Evolutionary conservation across 2,888 invertebrate genomes (phyloP).

Genomic region (Colostygia pectinataria): DNA sequence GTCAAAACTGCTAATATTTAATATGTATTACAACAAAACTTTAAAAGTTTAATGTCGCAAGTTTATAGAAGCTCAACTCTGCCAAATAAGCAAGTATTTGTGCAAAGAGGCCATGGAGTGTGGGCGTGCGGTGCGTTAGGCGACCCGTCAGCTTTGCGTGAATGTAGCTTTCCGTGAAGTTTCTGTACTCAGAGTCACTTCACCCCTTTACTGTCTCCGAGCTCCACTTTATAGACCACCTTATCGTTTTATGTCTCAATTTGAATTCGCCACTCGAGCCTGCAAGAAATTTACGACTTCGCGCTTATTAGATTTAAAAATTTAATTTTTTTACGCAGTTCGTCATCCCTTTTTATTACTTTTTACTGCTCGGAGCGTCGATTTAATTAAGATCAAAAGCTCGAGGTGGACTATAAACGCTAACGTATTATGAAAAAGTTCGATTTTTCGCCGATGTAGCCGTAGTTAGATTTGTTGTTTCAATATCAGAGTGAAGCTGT

Average conservation of each 20-base stretch:
- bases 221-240: slow-evolving; percentile 48
- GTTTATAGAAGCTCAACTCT: neutral
- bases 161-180: slow-evolving; percentile 53
- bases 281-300: slow-evolving; percentile 33
- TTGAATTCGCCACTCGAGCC: slow-evolving; percentile 41
- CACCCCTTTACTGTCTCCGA: slow-evolving; percentile 43
- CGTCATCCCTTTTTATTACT: slow-evolving; percentile 25
- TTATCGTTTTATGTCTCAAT: slow-evolving; percentile 58
- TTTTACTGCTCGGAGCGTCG: slow-evolving; percentile 30
- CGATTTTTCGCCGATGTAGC: slow-evolving; percentile 43
- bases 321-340: slow-evolving; percentile 19
- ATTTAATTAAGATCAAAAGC: slow-evolving; percentile 38
- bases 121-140: neutral
- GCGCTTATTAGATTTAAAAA: slow-evolving; percentile 34
- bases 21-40: no score
- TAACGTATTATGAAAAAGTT: slow-evolving; percentile 36
- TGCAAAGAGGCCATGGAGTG: neutral
- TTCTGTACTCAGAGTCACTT: slow-evolving; percentile 40
- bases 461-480: slow-evolving; percentile 50
- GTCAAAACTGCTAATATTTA: no score
- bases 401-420: slow-evolving; percentile 48
- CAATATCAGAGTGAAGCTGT: slow-evolving; percentile 40
- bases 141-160: slow-evolving; percentile 47
- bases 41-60: no score
- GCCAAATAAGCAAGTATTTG: slow-evolving; percentile 7